Evolutionary conservation across 1,140 invertebrate species (phyloP).

Genomic region (Phocides pigmalion): DNA sequence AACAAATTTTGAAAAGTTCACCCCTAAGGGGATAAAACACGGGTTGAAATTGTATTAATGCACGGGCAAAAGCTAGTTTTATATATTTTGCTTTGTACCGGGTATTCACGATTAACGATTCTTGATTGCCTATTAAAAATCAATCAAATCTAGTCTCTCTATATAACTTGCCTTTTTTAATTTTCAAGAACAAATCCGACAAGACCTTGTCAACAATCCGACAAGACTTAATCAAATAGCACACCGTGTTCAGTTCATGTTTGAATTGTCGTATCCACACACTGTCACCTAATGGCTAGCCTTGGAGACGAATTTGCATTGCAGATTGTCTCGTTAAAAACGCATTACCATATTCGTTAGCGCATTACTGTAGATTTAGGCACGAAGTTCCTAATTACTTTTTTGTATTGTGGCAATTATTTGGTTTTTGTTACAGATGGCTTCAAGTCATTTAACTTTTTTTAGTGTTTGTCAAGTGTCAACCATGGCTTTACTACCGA

Average conservation of each 20-base stretch:
- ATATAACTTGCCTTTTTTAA: too few species aligned
- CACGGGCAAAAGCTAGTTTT: too few species aligned
- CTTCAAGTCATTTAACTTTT: neutral
- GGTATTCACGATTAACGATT: too few species aligned
- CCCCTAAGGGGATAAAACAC: too few species aligned
- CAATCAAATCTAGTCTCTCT: too few species aligned
- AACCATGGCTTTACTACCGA: neutral
- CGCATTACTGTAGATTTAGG: constrained; percentile 17
- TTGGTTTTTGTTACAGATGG: neutral
- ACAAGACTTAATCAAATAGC: constrained; percentile 23
- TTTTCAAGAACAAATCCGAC: constrained; percentile 1
- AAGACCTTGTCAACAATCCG: constrained; percentile 7
- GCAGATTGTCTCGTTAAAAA: constrained; percentile 29
- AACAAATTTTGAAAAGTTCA: too few species aligned
- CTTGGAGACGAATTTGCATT: constrained; percentile 28
- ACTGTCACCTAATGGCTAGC: constrained; percentile 12
- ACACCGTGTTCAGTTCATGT: constrained; percentile 1
- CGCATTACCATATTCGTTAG: constrained; percentile 20
- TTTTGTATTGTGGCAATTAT: constrained; percentile 13
- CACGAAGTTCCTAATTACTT: constrained; percentile 4
- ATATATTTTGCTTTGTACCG: too few species aligned
- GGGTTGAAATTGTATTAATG: too few species aligned
- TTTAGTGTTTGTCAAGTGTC: neutral
- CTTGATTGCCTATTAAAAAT: too few species aligned
- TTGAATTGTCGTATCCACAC: constrained; percentile 4